Conservation (phyloP, 2,113 vertebrate species). For the Diadophis punctatus region DNA sequence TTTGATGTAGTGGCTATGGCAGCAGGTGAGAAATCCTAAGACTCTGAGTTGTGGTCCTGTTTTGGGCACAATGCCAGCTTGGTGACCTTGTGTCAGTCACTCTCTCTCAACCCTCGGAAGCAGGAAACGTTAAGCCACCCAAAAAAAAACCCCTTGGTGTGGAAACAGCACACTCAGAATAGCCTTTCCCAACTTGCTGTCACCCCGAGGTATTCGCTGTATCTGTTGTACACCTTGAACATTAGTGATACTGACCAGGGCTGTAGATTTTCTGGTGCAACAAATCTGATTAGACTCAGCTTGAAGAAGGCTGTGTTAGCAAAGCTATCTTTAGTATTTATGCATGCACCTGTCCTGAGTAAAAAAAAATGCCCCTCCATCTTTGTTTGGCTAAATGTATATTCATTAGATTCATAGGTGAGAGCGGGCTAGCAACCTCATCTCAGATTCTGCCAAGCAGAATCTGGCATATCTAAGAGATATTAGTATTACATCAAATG, state of each 20-base stretch:
- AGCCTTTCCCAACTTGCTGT: not conserved
- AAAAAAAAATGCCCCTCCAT: not conserved
- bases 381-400: not conserved
- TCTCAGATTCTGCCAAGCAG: not conserved
- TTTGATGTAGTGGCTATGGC: not conserved
- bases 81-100: not conserved
- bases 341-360: not conserved
- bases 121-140: not conserved
- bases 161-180: constrained; percentile 50
- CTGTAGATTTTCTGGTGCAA: not conserved
- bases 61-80: not conserved
- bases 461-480: not conserved
- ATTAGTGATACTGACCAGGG: not conserved
- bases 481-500: not conserved
- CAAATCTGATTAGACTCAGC: not conserved
- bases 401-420: not conserved
- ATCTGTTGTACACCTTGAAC: not conserved
- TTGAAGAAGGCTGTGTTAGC: not conserved
- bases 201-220: not conserved
- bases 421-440: not conserved
- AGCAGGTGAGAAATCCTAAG: not conserved
- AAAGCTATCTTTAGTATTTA: not conserved
- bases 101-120: not conserved
- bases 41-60: not conserved
- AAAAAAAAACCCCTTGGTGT: not conserved